Percentiles rank a stretch among this genome's conserved stretches.
These are phyloP conservation scores for Polydrusus cervinus DNA, from an alignment of 2,888 invertebrate genomes.

Conservation along the genomic window DNA sequence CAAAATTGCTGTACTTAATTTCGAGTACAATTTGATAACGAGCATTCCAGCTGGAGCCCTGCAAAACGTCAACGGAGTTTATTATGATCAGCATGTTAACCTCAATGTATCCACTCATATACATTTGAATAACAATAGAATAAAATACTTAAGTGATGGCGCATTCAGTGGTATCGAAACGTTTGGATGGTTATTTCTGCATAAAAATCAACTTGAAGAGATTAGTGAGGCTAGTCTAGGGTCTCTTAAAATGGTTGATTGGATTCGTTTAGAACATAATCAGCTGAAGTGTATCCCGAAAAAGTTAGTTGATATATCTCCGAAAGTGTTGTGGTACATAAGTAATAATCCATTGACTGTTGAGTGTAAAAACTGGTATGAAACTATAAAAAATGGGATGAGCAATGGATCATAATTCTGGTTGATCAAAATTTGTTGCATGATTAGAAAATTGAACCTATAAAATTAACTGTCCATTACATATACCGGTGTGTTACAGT, in stretches of 20 bases:
- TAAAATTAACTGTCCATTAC: no score
- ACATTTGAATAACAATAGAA: constrained; percentile 60
- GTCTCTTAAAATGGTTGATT: constrained; percentile 62
- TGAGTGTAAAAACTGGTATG: constrained; percentile 60
- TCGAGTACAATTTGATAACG: constrained; percentile 61
- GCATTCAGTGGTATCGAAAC: constrained; percentile 62
- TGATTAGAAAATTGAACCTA: no score
- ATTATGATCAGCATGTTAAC: constrained; percentile 54
- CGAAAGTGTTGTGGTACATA: constrained; percentile 64
- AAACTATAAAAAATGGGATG: constrained; percentile 53
- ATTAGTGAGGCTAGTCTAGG: constrained; percentile 62
- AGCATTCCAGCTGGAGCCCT: constrained; percentile 59
- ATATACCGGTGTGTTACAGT: no score
- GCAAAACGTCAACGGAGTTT: constrained; percentile 59
- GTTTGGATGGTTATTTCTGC: constrained; percentile 62
- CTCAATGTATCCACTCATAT: constrained; percentile 58
- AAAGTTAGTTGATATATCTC: constrained; percentile 63
- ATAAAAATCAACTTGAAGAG: constrained; percentile 60
- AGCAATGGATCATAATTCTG: constrained; percentile 6
- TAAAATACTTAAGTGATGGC: constrained; percentile 59
- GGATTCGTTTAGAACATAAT: constrained; percentile 65
- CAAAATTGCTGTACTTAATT: constrained; percentile 58
- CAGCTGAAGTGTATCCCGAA: constrained; percentile 64
- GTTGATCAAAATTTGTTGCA: neutral
- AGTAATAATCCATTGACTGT: constrained; percentile 64